These are phyloP conservation scores for Pogonomyrmex californicus DNA, from an alignment of 1,140 invertebrate genomes.

Conservation along the genomic window DNA sequence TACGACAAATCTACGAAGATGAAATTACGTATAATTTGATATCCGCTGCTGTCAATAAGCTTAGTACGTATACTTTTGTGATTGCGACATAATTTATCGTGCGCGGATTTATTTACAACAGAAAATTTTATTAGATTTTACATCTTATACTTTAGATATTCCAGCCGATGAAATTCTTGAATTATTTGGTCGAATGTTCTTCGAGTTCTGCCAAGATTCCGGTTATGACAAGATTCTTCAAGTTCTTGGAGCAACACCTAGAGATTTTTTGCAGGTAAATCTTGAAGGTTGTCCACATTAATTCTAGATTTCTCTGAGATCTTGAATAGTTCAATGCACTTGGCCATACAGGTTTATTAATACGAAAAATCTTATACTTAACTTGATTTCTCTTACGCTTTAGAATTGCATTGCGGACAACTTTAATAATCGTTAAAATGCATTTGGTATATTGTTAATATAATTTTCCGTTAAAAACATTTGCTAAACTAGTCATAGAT, in stretches of 20 bases:
- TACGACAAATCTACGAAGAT: constrained; percentile 97
- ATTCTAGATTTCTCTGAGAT: constrained; percentile 19
- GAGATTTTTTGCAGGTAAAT: constrained; percentile 95
- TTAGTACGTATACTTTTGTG: constrained; percentile 90
- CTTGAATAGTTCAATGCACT: background rate
- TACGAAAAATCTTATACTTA: constrained; percentile 5
- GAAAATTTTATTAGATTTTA: constrained; percentile 1
- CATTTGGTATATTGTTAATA: background rate
- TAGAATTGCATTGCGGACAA: constrained; percentile 17
- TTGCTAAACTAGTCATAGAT: constrained; percentile 34
- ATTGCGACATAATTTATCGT: background rate
- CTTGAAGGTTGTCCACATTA: background rate
- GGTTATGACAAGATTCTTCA: constrained; percentile 97
- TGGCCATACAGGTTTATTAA: background rate
- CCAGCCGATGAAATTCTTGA: constrained; percentile 96
- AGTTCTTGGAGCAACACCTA: constrained; percentile 96
- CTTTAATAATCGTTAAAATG: constrained; percentile 9
- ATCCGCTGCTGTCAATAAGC: constrained; percentile 94
- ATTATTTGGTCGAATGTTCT: constrained; percentile 97
- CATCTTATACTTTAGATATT: constrained; percentile 90
- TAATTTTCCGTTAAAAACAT: background rate
- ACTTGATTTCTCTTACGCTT: constrained; percentile 11
- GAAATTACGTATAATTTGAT: constrained; percentile 98
- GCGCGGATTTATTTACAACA: background rate
- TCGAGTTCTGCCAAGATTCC: constrained; percentile 97